phyloP scores from a whole-genome alignment of 2,113 vertebrate species.

The Corythaixoides concolor region DNA sequence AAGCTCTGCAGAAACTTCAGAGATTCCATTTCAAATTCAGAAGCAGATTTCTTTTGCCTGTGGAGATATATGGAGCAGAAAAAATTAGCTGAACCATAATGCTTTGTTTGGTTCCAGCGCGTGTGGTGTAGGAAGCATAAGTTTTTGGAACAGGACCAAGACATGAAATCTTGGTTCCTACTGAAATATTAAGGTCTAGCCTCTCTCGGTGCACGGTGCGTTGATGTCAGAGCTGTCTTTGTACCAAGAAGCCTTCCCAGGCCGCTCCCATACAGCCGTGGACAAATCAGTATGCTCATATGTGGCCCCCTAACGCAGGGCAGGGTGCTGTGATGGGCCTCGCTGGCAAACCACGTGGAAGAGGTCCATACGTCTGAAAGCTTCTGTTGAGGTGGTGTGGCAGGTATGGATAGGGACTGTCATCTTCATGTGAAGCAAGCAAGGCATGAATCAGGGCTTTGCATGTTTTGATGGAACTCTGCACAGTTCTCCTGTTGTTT shows the following conservation, averaged over 20 bases:
- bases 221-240: background rate
- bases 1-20: conserved; percentile 38
- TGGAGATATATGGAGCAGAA: conserved; percentile 37
- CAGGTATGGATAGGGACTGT: background rate
- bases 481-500: background rate
- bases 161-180: background rate
- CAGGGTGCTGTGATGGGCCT: background rate
- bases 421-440: background rate
- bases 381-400: background rate
- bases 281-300: background rate
- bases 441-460: background rate
- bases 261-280: background rate
- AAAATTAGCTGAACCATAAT: background rate
- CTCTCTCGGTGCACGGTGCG: background rate
- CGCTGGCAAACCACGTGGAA: background rate
- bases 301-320: background rate
- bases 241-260: background rate
- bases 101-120: background rate
- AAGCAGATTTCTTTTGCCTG: background rate
- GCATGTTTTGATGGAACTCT: background rate
- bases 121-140: background rate
- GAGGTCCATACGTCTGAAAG: background rate
- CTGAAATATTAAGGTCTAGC: conserved; percentile 1
- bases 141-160: background rate
- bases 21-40: background rate